Conservation (phyloP, 2,113 vertebrate genomes). For the Seriola quinqueradiata region DNA sequence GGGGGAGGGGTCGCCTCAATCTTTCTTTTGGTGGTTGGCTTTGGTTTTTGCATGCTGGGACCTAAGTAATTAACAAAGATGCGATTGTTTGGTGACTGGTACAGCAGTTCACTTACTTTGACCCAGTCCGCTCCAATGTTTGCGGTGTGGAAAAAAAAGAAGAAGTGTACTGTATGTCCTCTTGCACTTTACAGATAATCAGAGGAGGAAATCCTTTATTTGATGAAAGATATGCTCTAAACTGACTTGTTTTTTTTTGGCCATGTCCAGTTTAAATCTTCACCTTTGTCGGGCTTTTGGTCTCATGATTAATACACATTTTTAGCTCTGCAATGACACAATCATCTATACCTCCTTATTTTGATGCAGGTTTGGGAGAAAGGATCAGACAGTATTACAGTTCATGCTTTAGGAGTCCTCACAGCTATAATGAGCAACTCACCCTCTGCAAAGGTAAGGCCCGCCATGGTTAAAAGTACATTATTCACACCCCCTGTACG, state of each 20-base stretch:
- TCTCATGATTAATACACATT: conserved; percentile 7
- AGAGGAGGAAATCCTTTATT: background rate
- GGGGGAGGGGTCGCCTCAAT: conserved; percentile 20
- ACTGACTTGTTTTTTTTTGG: background rate
- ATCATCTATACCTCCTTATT: conserved; percentile 20
- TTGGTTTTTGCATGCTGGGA: conserved; percentile 72
- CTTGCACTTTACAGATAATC: conserved; percentile 15
- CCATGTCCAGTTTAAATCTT: background rate
- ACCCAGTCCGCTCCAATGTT: conserved; percentile 17
- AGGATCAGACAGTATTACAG: conserved; percentile 90
- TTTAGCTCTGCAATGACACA: background rate
- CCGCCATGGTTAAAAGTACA: background rate
- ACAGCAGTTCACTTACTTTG: conserved; percentile 33
- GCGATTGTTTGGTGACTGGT: conserved; percentile 54
- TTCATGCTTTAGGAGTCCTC: conserved; percentile 92
- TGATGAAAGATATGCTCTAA: conserved; percentile 23
- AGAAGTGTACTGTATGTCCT: background rate
- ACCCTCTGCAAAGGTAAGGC: conserved; percentile 92
- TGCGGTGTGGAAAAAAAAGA: conserved; percentile 25
- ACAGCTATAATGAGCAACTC: conserved; percentile 97
- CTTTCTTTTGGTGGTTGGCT: conserved; percentile 45
- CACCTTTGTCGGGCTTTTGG: background rate
- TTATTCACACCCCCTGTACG: background rate
- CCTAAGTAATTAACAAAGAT: conserved; percentile 60
- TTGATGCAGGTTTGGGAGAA: conserved; percentile 85